These are phyloP conservation scores for Sogatella furcifera DNA, from an alignment of 1,140 invertebrate genomes.

Conservation along the genomic window DNA sequence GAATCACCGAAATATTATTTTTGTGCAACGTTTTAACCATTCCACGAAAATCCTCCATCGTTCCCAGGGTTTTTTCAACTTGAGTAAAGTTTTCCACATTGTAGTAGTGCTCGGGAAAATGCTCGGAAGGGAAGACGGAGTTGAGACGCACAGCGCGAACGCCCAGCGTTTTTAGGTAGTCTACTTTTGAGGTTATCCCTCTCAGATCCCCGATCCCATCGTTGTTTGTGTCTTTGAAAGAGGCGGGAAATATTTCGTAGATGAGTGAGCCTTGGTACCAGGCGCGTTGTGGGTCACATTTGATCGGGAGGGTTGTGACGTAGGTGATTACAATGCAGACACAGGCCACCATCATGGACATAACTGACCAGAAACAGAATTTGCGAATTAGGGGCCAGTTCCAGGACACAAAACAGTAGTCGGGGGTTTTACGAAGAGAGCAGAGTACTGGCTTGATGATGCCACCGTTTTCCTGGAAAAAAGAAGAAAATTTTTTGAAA, in stretches of 20 bases:
- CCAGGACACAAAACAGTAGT: constrained; percentile 62
- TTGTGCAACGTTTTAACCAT: constrained; percentile 46
- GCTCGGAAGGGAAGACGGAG: constrained; percentile 55
- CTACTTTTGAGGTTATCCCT: constrained; percentile 50
- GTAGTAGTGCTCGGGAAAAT: constrained; percentile 57
- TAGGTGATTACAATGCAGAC: constrained; percentile 55
- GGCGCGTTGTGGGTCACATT: constrained; percentile 50
- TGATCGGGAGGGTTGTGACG: constrained; percentile 54
- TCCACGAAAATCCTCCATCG: constrained; percentile 48
- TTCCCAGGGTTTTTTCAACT: constrained; percentile 52
- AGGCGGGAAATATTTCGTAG: constrained; percentile 73
- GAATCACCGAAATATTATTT: constrained; percentile 54
- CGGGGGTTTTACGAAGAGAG: constrained; percentile 41
- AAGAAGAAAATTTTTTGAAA: not conserved
- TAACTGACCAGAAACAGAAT: constrained; percentile 54
- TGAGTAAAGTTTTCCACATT: constrained; percentile 47
- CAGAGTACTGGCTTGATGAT: constrained; percentile 34
- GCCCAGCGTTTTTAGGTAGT: constrained; percentile 55
- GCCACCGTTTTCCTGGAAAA: constrained; percentile 40
- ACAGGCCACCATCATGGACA: constrained; percentile 55
- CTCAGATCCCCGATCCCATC: constrained; percentile 63
- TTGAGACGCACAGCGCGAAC: constrained; percentile 56
- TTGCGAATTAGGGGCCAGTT: constrained; percentile 68
- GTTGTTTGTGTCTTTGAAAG: constrained; percentile 61
- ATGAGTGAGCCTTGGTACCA: constrained; percentile 75